phyloP scores from a whole-genome alignment of 2,888 invertebrate species.

The Callinectes sapidus region DNA sequence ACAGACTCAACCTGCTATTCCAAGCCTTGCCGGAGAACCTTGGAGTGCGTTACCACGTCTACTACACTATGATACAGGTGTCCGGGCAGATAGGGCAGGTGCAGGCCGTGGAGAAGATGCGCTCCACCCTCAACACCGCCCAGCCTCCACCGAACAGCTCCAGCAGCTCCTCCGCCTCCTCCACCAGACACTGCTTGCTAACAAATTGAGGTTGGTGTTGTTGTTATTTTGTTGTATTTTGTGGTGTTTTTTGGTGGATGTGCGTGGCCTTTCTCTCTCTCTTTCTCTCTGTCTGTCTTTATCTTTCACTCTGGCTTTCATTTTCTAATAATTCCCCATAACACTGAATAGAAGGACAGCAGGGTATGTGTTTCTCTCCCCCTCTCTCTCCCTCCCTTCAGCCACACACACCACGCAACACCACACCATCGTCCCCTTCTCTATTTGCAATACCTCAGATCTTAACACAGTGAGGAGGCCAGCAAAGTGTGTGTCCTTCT shows the following conservation, averaged over 20 bases:
- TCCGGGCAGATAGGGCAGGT: conserved; percentile 89
- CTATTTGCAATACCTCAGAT: too few relatives aligned
- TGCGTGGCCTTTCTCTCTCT: background rate
- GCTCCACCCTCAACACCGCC: conserved; percentile 83
- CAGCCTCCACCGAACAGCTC: conserved; percentile 89
- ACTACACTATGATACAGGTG: conserved; percentile 92
- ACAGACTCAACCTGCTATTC: conserved; percentile 70
- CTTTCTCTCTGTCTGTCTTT: too few relatives aligned
- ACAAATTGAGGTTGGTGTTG: conserved; percentile 84
- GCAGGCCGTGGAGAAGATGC: conserved; percentile 86
- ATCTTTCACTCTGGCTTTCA: too few relatives aligned
- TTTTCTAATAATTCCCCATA: too few relatives aligned
- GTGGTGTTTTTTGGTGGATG: background rate
- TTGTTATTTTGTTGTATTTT: background rate
- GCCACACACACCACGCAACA: too few relatives aligned
- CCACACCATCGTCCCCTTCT: too few relatives aligned
- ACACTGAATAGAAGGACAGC: too few relatives aligned
- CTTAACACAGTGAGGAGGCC: too few relatives aligned
- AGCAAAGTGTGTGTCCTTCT: too few relatives aligned
- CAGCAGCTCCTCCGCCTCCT: conserved; percentile 92
- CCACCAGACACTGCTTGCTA: conserved; percentile 91
- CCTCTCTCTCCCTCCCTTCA: background rate
- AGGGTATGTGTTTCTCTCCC: background rate
- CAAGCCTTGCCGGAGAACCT: conserved; percentile 71
- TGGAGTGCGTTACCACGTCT: conserved; percentile 85